phyloP scores from a whole-genome alignment of 2,113 vertebrate genomes.

The Crotalus tigris region DNA sequence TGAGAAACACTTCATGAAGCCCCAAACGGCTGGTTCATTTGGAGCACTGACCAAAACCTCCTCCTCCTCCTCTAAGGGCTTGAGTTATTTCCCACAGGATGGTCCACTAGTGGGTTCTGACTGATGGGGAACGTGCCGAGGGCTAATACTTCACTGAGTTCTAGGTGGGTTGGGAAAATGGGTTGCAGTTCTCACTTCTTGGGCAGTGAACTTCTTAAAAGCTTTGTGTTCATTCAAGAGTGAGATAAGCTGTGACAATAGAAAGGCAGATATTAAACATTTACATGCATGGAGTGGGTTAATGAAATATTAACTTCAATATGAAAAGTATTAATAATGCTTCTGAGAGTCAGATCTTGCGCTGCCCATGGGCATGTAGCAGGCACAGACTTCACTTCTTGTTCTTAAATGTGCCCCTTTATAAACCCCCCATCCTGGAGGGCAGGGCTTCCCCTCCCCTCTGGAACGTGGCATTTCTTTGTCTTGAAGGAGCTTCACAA shows the following conservation, averaged over 20 bases:
- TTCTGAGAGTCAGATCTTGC: not conserved
- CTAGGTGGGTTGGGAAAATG: not conserved
- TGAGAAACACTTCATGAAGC: not conserved
- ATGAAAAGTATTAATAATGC: not conserved
- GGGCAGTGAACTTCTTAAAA: not conserved
- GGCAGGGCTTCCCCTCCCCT: not conserved
- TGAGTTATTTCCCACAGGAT: not conserved
- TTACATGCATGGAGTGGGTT: not conserved
- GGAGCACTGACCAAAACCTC: not conserved
- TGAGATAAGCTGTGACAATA: not conserved
- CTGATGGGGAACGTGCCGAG: too few relatives aligned
- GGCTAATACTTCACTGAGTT: too few relatives aligned
- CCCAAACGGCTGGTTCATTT: not conserved
- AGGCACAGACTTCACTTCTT: not conserved
- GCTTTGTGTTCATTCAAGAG: not conserved
- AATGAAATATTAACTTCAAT: slow-evolving; percentile 23
- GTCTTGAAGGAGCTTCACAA: not conserved
- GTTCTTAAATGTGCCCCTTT: not conserved
- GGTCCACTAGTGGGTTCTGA: not conserved
- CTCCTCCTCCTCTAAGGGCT: not conserved
- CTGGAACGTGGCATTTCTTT: not conserved
- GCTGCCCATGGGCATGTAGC: not conserved
- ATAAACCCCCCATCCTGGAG: not conserved
- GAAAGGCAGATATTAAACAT: slow-evolving; percentile 16
- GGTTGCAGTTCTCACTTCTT: not conserved